These are phyloP conservation scores for Pheosia tremula DNA, from an alignment of 2,888 invertebrate genomes.

Conservation along the genomic window DNA sequence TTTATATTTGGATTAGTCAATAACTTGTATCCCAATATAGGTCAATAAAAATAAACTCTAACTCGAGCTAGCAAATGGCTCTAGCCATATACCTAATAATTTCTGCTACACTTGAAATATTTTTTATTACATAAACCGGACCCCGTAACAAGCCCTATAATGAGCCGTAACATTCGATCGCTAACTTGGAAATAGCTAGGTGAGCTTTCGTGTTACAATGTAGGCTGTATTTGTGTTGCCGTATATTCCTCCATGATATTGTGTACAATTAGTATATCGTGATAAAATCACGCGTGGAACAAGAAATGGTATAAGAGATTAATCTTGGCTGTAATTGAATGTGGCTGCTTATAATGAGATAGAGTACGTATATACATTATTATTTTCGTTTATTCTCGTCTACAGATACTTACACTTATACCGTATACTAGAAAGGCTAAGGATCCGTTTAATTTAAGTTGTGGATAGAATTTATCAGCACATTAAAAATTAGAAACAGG, in stretches of 20 bases:
- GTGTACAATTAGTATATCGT: constrained; percentile 26
- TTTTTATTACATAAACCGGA: constrained; percentile 49
- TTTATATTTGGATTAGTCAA: neutral
- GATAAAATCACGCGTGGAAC: constrained; percentile 14
- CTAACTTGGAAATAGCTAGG: constrained; percentile 64
- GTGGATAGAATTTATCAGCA: too few species aligned
- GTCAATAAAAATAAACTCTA: neutral
- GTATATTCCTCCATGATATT: constrained; percentile 39
- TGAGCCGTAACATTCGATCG: constrained; percentile 77
- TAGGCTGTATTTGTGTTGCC: constrained; percentile 46
- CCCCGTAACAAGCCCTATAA: constrained; percentile 72
- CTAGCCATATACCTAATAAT: neutral
- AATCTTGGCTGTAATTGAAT: neutral
- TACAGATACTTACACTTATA: too few species aligned
- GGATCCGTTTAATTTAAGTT: too few species aligned
- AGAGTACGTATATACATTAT: too few species aligned
- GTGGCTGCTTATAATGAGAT: neutral
- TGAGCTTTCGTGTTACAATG: constrained; percentile 71
- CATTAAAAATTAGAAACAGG: too few species aligned
- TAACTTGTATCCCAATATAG: neutral
- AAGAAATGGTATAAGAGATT: constrained; percentile 2
- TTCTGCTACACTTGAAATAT: constrained; percentile 14
- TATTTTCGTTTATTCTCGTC: too few species aligned
- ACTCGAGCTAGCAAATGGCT: neutral
- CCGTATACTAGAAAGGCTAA: too few species aligned